These are phyloP conservation scores for Folsomia candida DNA, from an alignment of 2,888 invertebrate genomes.

Conservation along the genomic window DNA sequence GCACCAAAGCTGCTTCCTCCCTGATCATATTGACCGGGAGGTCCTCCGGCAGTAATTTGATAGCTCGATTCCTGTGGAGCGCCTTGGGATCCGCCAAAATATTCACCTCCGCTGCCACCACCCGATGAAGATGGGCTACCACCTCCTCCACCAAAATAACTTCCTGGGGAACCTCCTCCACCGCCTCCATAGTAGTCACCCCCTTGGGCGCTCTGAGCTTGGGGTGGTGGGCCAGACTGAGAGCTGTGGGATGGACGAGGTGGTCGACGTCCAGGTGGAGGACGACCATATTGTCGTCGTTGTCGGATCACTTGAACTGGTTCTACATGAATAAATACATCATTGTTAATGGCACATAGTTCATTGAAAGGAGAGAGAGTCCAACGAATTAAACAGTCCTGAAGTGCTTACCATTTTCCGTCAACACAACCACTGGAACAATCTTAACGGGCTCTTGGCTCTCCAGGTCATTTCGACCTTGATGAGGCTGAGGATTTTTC, in stretches of 20 bases:
- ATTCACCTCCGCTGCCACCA: not conserved
- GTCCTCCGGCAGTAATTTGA: not conserved
- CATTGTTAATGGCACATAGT: not conserved
- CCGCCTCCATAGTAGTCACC: not conserved
- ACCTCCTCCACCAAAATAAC: not conserved
- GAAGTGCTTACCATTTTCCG: not conserved
- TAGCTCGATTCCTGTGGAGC: slow-evolving; percentile 2
- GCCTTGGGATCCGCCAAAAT: not conserved
- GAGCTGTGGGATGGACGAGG: slow-evolving; percentile 3
- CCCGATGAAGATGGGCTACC: too few species aligned
- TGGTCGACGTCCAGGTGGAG: slow-evolving; percentile 10
- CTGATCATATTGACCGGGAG: not conserved
- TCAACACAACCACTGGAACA: slow-evolving; percentile 4
- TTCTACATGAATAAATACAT: slow-evolving; percentile 3
- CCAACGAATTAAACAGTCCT: too few species aligned
- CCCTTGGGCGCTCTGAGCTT: slow-evolving; percentile 2
- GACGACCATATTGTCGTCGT: slow-evolving; percentile 12
- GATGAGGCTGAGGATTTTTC: not conserved
- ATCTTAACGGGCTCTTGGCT: slow-evolving; percentile 5
- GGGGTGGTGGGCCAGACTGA: slow-evolving; percentile 11
- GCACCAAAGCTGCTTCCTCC: not conserved
- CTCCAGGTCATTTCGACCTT: slow-evolving; percentile 1
- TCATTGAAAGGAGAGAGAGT: too few species aligned
- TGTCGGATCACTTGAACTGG: slow-evolving; percentile 12
- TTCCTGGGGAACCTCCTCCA: slow-evolving; percentile 4